phyloP scores from a whole-genome alignment of 2,797 vertebrate species.

The Craterocephalus amniculus region DNA sequence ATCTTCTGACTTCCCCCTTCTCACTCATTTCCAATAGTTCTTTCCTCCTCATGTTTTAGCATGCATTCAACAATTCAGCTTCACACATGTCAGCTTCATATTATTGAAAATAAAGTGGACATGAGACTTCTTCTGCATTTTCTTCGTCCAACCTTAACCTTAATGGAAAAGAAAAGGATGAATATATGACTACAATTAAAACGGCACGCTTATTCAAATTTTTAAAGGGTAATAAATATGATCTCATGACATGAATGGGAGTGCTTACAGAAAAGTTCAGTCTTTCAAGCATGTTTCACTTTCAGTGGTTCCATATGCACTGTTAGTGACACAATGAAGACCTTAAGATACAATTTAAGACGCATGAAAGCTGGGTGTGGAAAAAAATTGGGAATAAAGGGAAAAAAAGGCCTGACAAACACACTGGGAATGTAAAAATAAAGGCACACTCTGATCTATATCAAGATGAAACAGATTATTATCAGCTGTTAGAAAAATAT shows the following conservation, averaged over 20 bases:
- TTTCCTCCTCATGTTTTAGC: conserved; percentile 87
- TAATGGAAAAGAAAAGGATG: conserved; percentile 99
- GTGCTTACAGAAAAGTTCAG: conserved; percentile 37
- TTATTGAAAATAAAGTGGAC: conserved; percentile 97
- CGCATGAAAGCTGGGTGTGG: background rate
- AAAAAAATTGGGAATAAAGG: background rate
- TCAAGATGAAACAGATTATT: background rate
- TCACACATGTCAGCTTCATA: conserved; percentile 98
- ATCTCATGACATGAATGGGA: conserved; percentile 59
- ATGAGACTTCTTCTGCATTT: conserved; percentile 98
- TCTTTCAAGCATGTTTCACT: conserved; percentile 40
- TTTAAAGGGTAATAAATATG: conserved; percentile 51
- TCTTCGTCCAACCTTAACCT: conserved; percentile 99
- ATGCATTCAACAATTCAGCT: conserved; percentile 99
- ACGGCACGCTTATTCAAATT: conserved; percentile 66
- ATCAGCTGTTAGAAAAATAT: background rate
- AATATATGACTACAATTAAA: conserved; percentile 88
- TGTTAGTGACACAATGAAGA: conserved; percentile 3
- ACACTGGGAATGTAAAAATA: background rate
- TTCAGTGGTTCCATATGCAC: conserved; percentile 51
- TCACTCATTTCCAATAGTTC: conserved; percentile 81
- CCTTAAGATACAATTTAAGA: background rate
- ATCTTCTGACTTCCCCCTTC: conserved; percentile 84
- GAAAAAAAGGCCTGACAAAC: background rate
- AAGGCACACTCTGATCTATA: background rate